Base-by-base conservation (phyloP, 1,140 invertebrate species). In the Sitodiplosis mosellana region DNA sequence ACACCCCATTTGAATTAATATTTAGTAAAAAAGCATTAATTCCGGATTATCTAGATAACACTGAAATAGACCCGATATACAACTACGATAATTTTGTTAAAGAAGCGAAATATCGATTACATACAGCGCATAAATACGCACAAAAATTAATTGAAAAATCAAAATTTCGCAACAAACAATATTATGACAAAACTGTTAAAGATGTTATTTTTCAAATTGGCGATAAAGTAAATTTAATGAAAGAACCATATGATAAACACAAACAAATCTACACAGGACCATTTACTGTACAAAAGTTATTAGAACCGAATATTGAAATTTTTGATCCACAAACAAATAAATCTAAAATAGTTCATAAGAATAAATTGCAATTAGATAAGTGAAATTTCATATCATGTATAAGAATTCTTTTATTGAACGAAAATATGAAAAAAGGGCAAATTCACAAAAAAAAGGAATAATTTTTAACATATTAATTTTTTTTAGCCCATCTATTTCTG, bases 371-470 rank as follows among this genome's bases (percentile, higher is more conserved):
- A 27, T 27, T 27, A 27, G 4, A 5, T 27, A 27, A 27, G 27
- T 27, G n/a, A n/a, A n/a, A 27, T 27, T 27, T 27, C 4, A 27
- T n/a, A n/a, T n/a, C n/a, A 27, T 27, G 27, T 27, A 27, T 10
- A 27, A 27, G 27, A 27, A 27, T 27, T 27, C 27, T 27, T 27
- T 27, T 10, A 27, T 27, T 10, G 27, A 27, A 27, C 27, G 10
- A 27, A 53, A 38, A 54, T 55, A 38, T 38, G 45, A 36, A 55
- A 57, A 41, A 49, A 43, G 34, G 59, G 27, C n/a, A n/a, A n/a
- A n/a, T n/a, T n/a, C n/a, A n/a, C n/a, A n/a, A n/a, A n/a, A n/a
- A n/a, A n/a, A n/a, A n/a, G n/a, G n/a, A n/a, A n/a, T n/a, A n/a
- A n/a, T n/a, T n/a, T n/a, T n/a, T n/a, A n/a, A n/a, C n/a, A n/a